Base-by-base conservation (phyloP, 2,113 vertebrate genomes). In the Nothoprocta perdicaria region DNA sequence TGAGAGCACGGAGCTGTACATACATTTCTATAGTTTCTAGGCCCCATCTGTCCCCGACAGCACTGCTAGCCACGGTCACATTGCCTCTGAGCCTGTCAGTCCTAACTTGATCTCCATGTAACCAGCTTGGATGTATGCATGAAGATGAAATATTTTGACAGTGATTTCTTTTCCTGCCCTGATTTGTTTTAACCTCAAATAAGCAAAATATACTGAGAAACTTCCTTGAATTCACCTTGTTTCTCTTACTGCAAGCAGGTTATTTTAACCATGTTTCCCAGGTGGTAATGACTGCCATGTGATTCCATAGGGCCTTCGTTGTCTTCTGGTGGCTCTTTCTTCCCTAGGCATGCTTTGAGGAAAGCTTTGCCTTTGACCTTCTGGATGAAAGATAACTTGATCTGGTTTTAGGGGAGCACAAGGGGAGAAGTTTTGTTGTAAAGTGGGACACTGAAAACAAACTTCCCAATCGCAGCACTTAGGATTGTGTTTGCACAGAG, bases 311-410 rank as follows among this genome's bases (percentile, higher is more conserved):
- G 66, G 24, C 78, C 62, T 91, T 46, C 0, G 0, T 43, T 82
- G 31, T 13, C 43, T 94, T 76, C 24, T 68, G 38, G 55, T 66
- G 69, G 12, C 23, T 76, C 0, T 66, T 88, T 68, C 45, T 75
- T 61, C 40, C 17, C 0, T 62, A 50, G 13, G 40, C 31, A 12
- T 74, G 24, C 69, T 87, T 62, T 82, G 65, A 77, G 65, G 38
- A 88, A 80, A 46, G 15, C 50, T 63, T 95, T 93, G n/a, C 69
- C 76, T 89, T 89, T 89, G 89, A 91, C 86, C 84, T 95, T 95
- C 94, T 97, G 96, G 93, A 96, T 89, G 91, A 93, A 92, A 87
- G 46, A 58, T 80, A 48, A 1, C 35, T 87, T 79, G 69, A 22
- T 6, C 26, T 48, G 50, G 71, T 83, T 90, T 22, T 80, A 58